Conservation (phyloP, 2,888 invertebrate species). For the Seira sanloemensis region DNA sequence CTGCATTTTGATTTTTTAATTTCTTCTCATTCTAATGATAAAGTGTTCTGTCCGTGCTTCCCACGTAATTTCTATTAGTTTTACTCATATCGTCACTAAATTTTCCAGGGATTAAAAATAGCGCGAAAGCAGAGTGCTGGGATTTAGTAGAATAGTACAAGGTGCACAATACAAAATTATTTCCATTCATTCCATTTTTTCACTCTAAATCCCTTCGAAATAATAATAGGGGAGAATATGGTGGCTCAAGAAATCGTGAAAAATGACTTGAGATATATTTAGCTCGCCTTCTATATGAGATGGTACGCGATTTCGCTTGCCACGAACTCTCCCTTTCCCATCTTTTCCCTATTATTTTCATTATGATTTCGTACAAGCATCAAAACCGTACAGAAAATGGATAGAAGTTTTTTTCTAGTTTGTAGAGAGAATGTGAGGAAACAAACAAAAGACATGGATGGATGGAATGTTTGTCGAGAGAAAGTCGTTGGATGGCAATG, state of each 20-base stretch:
- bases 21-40: conserved; percentile 48
- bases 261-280: conserved; percentile 2
- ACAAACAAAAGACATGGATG: conserved; percentile 43
- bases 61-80: conserved; percentile 7
- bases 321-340: not conserved
- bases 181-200: conserved; percentile 35
- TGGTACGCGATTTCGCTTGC: too few species aligned
- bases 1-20: not conserved
- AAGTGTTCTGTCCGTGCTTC: conserved; percentile 34
- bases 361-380: not conserved
- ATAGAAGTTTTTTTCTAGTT: too few species aligned
- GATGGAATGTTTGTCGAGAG: conserved; percentile 27
- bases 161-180: conserved; percentile 33
- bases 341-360: not conserved
- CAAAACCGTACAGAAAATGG: not conserved
- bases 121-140: conserved; percentile 14
- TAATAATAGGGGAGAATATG: conserved; percentile 28
- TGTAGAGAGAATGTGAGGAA: conserved; percentile 14
- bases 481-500: conserved; percentile 10
- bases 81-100: conserved; percentile 8
- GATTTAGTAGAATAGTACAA: not conserved
- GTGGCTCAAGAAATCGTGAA: not conserved
- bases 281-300: too few species aligned
- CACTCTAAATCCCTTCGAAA: conserved; percentile 4
- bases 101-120: conserved; percentile 36